Conservation (phyloP, 2,888 invertebrate species). For the Acanthopleura granulata region DNA sequence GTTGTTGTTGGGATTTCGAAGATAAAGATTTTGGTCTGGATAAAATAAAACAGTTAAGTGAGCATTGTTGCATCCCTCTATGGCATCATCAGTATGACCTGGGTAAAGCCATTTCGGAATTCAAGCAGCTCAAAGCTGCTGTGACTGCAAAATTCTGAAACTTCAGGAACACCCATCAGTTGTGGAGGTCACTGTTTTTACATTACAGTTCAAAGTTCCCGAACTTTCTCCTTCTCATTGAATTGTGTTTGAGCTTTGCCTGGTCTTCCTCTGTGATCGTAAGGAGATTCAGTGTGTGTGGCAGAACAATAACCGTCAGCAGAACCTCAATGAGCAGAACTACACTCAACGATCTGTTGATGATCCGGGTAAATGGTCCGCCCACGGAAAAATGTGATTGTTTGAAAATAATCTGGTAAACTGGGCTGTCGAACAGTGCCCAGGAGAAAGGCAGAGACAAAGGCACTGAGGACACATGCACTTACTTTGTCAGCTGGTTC, state of each 20-base stretch:
- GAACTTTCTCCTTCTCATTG: not conserved
- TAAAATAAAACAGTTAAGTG: conserved; percentile 3
- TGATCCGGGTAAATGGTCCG: not conserved
- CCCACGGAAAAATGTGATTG: not conserved
- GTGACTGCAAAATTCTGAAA: not conserved
- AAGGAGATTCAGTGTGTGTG: not conserved
- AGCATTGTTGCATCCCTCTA: not conserved
- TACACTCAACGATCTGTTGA: not conserved
- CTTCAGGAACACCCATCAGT: not conserved
- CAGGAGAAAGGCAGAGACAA: not conserved
- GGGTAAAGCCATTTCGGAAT: not conserved
- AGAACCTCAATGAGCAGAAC: not conserved
- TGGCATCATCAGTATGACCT: not conserved
- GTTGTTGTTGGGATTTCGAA: not conserved
- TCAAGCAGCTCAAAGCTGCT: not conserved
- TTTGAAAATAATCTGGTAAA: not conserved
- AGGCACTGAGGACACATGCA: not conserved
- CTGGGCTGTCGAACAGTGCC: not conserved
- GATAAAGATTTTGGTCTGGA: not conserved
- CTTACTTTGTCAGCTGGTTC: not conserved
- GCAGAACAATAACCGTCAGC: not conserved
- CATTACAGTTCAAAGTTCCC: conserved; percentile 7
- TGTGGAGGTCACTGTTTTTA: not conserved
- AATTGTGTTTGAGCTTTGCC: conserved; percentile 3
- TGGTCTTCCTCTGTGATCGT: not conserved